A percentile compares a stretch with the other conserved stretches of the same genome.
These are phyloP conservation scores for Ditula angustiorana DNA, from an alignment of 2,888 invertebrate genomes.

Conservation along the genomic window DNA sequence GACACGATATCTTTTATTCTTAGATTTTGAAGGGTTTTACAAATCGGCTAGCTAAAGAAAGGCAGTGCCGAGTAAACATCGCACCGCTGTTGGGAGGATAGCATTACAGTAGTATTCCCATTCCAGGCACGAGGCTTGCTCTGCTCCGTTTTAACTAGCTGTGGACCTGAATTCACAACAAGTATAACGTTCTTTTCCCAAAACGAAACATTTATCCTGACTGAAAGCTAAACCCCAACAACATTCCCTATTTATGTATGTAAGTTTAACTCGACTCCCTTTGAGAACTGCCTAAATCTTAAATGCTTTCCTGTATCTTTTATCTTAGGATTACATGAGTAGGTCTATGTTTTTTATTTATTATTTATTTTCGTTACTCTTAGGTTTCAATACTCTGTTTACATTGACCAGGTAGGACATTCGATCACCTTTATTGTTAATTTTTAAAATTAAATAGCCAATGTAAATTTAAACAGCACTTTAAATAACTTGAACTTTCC, in stretches of 20 bases:
- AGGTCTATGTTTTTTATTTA: no score
- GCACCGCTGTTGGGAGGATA: neutral
- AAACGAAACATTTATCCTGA: constrained; percentile 16
- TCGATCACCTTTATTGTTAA: no score
- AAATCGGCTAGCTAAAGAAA: neutral
- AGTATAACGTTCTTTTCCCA: constrained; percentile 10
- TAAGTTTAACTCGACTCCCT: constrained; percentile 4
- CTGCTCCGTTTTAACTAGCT: constrained; percentile 17
- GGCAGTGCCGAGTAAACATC: neutral
- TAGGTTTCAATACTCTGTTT: no score
- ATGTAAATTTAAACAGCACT: no score
- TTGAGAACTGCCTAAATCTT: neutral
- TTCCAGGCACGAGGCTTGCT: constrained; percentile 12
- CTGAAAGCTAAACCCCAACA: constrained; percentile 9
- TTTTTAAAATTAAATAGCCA: no score
- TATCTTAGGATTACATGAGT: neutral
- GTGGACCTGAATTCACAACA: constrained; percentile 20
- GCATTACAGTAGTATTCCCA: constrained; percentile 7
- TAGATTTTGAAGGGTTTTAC: neutral
- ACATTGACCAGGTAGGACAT: no score
- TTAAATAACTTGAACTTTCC: no score
- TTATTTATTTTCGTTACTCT: no score
- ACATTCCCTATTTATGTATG: constrained; percentile 1
- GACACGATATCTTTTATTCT: neutral
- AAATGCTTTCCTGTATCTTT: neutral